A percentile compares a stretch with the other conserved stretches of the same genome.
Conservation (phyloP, 2,888 invertebrate species). For the Coremacera marginata region DNA sequence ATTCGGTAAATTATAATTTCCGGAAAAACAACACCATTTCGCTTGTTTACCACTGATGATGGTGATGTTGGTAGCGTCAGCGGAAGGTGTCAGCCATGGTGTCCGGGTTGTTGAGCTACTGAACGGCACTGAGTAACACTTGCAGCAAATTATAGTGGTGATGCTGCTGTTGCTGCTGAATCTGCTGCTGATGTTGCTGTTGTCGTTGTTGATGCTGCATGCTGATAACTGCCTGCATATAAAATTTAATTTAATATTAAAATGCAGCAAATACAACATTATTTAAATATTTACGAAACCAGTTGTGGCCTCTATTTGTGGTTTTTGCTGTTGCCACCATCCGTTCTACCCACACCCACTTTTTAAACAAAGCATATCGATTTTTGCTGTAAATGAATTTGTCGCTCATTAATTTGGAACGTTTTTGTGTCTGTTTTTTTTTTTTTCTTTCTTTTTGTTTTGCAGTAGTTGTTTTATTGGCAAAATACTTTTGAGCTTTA, state of each 20-base stretch:
- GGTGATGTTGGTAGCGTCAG: no score
- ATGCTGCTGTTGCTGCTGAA: not conserved
- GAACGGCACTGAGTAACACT: not conserved
- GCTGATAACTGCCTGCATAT: no score
- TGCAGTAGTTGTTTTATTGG: not conserved
- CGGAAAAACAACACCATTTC: constrained; percentile 15
- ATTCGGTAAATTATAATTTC: constrained; percentile 14
- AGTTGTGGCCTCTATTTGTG: not conserved
- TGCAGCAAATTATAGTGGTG: not conserved
- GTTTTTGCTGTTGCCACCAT: not conserved
- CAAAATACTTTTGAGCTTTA: not conserved
- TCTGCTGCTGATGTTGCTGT: not conserved
- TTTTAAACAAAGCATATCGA: not conserved
- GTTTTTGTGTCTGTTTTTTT: not conserved
- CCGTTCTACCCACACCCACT: not conserved
- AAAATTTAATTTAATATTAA: no score
- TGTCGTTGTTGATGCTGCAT: not conserved
- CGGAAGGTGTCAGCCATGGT: not conserved
- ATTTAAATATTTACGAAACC: constrained; percentile 7
- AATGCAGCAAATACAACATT: not conserved
- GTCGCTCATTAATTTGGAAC: constrained; percentile 1
- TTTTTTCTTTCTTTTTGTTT: not conserved
- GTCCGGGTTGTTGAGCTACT: not conserved
- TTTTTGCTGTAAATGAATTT: constrained; percentile 14
- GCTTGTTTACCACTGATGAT: not conserved